phyloP scores from a whole-genome alignment of 92 coral and sea anemone genomes.

The Diadumene lineata region DNA sequence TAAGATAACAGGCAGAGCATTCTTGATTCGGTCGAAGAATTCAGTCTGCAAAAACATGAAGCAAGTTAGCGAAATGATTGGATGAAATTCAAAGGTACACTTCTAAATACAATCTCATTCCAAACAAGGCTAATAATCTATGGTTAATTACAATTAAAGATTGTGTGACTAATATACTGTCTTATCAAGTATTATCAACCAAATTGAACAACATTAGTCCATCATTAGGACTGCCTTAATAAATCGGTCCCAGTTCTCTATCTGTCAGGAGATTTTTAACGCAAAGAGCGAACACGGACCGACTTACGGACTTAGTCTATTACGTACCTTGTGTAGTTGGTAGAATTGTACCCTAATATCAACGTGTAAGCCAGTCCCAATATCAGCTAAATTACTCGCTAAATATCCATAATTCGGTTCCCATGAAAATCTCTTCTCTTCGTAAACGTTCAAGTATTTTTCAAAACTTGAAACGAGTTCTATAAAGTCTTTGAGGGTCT shows the following conservation, averaged over 20 bases:
- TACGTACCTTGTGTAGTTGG: constrained; percentile 35
- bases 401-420: constrained; percentile 37
- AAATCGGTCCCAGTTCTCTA: too few species aligned
- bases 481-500: constrained; percentile 29
- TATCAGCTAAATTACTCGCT: constrained; percentile 37
- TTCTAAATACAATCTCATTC: too few species aligned
- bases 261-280: too few species aligned
- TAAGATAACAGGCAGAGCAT: neutral
- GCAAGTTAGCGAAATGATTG: neutral
- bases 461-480: constrained; percentile 29
- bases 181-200: too few species aligned
- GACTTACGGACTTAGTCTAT: neutral
- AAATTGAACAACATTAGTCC: too few species aligned
- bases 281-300: neutral
- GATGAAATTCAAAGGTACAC: too few species aligned
- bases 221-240: too few species aligned
- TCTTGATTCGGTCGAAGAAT: constrained; percentile 19
- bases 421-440: constrained; percentile 38
- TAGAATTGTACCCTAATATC: constrained; percentile 32
- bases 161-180: too few species aligned
- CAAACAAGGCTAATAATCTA: too few species aligned
- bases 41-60: constrained; percentile 12
- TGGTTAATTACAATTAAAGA: too few species aligned
- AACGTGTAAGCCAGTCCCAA: constrained; percentile 50
- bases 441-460: constrained; percentile 12